A percentile compares a stretch with the other conserved stretches of the same genome.
Evolutionary conservation across 2,113 vertebrate genomes (phyloP).

Genomic region (Corydoras maculifer): DNA sequence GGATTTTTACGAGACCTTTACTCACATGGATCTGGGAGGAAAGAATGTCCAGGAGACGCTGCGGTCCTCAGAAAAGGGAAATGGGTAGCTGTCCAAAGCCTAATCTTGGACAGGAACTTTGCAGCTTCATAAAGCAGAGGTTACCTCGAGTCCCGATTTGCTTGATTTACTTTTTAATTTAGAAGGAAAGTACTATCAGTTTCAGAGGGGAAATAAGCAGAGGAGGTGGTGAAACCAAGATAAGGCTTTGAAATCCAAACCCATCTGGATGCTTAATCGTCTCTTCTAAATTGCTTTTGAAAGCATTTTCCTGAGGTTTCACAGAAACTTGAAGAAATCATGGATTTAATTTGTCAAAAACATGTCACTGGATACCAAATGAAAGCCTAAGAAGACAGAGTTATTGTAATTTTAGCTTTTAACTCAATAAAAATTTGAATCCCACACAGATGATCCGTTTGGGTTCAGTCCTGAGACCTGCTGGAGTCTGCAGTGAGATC

Average conservation of each 20-base stretch:
- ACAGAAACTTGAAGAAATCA: too few relatives aligned
- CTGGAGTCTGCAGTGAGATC: constrained; percentile 50
- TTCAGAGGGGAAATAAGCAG: constrained; percentile 34
- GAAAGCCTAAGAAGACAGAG: too few relatives aligned
- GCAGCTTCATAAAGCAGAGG: constrained; percentile 41
- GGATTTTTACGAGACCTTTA: too few relatives aligned
- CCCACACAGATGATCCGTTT: constrained; percentile 56
- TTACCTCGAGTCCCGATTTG: constrained; percentile 15
- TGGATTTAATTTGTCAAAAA: too few relatives aligned
- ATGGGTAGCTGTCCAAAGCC: constrained; percentile 27
- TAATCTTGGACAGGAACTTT: constrained; percentile 38
- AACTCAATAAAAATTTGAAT: too few relatives aligned
- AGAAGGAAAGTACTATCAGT: constrained; percentile 36
- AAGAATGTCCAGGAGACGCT: too few relatives aligned
- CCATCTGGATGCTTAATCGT: constrained; percentile 38
- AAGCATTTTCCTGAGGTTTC: not conserved
- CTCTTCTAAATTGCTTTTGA: constrained; percentile 16
- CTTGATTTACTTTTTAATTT: constrained; percentile 49
- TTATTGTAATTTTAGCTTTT: too few relatives aligned
- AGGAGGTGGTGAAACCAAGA: constrained; percentile 40
- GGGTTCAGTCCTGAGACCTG: constrained; percentile 57
- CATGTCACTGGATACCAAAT: too few relatives aligned
- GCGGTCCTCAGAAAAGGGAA: too few relatives aligned
- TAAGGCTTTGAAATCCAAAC: constrained; percentile 43
- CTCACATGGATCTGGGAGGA: too few relatives aligned